These are phyloP conservation scores for Cryptomyrus ogoouensis DNA, from an alignment of 2,113 vertebrate genomes.

Conservation along the genomic window DNA sequence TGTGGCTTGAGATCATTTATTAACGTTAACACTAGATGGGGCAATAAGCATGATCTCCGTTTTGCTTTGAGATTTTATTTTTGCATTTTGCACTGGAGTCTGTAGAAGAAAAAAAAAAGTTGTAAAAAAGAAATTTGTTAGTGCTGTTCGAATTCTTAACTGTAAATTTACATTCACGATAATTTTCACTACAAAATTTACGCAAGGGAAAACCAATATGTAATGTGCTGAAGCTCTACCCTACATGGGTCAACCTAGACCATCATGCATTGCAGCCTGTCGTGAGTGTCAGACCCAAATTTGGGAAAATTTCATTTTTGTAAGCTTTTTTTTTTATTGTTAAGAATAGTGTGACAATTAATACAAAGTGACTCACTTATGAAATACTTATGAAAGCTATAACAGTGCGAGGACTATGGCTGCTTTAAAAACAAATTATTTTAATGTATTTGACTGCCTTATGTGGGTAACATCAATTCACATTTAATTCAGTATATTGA, in stretches of 20 bases:
- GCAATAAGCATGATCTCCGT: not conserved
- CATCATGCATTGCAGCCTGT: not conserved
- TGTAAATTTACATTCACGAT: not conserved
- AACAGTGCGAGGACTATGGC: not conserved
- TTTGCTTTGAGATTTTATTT: not conserved
- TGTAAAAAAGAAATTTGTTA: not conserved
- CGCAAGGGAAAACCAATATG: not conserved
- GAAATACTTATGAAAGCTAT: not conserved
- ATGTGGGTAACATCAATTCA: not conserved
- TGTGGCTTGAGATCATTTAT: not conserved
- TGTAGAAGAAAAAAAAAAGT: not conserved
- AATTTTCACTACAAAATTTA: not conserved
- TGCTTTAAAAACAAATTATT: not conserved
- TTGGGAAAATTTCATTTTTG: not conserved
- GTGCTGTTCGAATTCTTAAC: not conserved
- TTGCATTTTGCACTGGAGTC: not conserved
- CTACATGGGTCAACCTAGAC: not conserved
- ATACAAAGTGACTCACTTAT: not conserved
- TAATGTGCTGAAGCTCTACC: not conserved
- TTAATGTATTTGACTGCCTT: not conserved
- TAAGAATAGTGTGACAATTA: not conserved
- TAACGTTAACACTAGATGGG: not conserved
- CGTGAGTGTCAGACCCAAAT: not conserved
- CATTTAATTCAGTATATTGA: not conserved
- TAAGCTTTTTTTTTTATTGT: not conserved